Percentiles rank a stretch among this genome's conserved stretches.
phyloP scores from a whole-genome alignment of 2,888 invertebrate species.

The Ophioninae sp. region DNA sequence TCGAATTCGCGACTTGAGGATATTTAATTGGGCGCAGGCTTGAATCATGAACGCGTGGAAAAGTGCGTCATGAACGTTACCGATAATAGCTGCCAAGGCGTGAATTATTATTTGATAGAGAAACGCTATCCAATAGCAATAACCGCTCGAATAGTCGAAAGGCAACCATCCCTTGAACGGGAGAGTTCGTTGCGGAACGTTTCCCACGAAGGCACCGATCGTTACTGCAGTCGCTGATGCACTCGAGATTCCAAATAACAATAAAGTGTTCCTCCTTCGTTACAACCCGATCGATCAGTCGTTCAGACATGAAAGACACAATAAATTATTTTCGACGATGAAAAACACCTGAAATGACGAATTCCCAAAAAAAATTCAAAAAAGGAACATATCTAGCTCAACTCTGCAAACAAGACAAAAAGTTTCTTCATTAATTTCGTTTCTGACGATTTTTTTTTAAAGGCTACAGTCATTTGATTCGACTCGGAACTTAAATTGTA shows the following conservation, averaged over 20 bases:
- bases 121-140: constrained; percentile 48
- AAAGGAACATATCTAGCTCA: too few relatives aligned
- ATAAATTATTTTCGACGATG: neutral
- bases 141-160: constrained; percentile 17
- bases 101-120: constrained; percentile 54
- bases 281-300: neutral
- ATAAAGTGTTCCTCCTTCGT: constrained; percentile 48
- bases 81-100: constrained; percentile 39
- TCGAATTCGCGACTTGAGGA: constrained; percentile 48
- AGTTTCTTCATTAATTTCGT: too few relatives aligned
- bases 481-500: too few relatives aligned
- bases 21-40: constrained; percentile 53
- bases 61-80: constrained; percentile 45
- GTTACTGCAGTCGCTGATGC: neutral
- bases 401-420: too few relatives aligned
- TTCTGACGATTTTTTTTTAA: too few relatives aligned
- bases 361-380: too few relatives aligned
- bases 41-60: constrained; percentile 49
- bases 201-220: constrained; percentile 18
- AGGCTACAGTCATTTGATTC: too few relatives aligned
- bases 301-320: neutral
- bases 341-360: too few relatives aligned
- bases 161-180: constrained; percentile 58
- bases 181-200: constrained; percentile 45
- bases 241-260: constrained; percentile 13